Conservation (phyloP, 2,797 vertebrate genomes). For the Acanthornis magna region DNA sequence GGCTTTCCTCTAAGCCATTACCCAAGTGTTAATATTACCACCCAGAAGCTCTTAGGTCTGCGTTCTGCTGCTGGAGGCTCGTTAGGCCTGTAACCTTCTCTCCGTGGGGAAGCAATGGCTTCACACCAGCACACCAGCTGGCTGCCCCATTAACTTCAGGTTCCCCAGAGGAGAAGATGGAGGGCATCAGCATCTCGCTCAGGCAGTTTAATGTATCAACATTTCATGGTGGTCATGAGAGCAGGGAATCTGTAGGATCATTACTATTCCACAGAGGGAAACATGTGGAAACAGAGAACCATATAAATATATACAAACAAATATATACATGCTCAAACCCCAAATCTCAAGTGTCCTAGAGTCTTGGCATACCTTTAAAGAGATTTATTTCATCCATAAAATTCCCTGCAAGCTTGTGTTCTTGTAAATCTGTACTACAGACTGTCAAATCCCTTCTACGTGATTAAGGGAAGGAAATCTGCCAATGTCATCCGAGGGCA, state of each 20-base stretch:
- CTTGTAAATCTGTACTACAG: constrained; percentile 16
- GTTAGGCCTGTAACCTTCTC: neutral
- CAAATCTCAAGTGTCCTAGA: constrained; percentile 23
- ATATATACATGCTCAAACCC: neutral
- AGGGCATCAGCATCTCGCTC: constrained; percentile 21
- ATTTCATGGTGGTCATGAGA: constrained; percentile 31
- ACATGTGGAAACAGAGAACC: neutral
- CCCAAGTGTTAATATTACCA: constrained; percentile 61
- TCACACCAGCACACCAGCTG: constrained; percentile 51
- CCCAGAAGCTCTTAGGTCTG: constrained; percentile 46
- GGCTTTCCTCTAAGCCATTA: constrained; percentile 60
- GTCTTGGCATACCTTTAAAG: constrained; percentile 27
- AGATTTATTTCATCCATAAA: constrained; percentile 41
- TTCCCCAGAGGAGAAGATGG: constrained; percentile 1
- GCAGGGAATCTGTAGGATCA: constrained; percentile 1
- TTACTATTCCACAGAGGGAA: constrained; percentile 8
- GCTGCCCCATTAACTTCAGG: constrained; percentile 34
- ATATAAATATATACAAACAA: constrained; percentile 29
- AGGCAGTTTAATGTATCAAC: neutral
- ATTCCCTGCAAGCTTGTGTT: neutral
- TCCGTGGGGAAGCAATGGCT: constrained; percentile 54
- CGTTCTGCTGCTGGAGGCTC: constrained; percentile 24
- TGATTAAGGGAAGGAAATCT: constrained; percentile 11
- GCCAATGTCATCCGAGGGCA: neutral
- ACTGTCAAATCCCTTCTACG: neutral